A percentile compares a stretch with the other conserved stretches of the same genome.
Conservation (phyloP, 2,888 invertebrate genomes). For the Orthosia incerta region DNA sequence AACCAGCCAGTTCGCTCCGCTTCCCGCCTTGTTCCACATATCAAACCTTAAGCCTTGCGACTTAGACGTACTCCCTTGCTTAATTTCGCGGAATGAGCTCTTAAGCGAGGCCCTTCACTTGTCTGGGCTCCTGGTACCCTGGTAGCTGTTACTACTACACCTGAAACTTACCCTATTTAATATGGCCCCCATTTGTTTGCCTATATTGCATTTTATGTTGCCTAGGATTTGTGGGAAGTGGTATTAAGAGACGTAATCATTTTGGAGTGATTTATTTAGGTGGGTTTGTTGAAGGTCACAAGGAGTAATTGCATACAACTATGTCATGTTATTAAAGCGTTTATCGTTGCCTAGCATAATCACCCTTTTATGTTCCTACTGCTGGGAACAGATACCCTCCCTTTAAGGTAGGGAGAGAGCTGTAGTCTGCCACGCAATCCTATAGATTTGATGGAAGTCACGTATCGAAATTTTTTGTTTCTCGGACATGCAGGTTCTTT, state of each 20-base stretch:
- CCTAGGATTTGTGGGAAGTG: constrained; percentile 62
- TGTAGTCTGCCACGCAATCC: neutral
- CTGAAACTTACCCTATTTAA: constrained; percentile 69
- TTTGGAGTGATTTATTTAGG: constrained; percentile 48
- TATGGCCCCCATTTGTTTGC: constrained; percentile 63
- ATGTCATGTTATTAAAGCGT: neutral
- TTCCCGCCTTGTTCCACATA: constrained; percentile 54
- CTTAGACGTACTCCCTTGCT: constrained; percentile 84
- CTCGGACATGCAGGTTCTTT: too few species aligned
- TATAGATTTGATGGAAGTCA: neutral
- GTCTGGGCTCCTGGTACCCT: constrained; percentile 71
- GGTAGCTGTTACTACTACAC: constrained; percentile 61
- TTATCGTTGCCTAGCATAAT: too few species aligned
- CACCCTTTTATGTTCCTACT: neutral
- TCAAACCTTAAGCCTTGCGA: constrained; percentile 79
- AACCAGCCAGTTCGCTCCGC: constrained; percentile 48
- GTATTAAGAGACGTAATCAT: constrained; percentile 45
- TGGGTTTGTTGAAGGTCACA: constrained; percentile 1
- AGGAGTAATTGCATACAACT: neutral
- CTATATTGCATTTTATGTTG: constrained; percentile 65
- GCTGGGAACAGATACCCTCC: neutral
- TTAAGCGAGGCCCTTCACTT: constrained; percentile 82
- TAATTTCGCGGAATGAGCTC: constrained; percentile 88
- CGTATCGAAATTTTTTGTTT: neutral
- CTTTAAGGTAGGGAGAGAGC: neutral